Percentiles rank a stretch among this genome's conserved stretches.
These are phyloP conservation scores for Protaetia brevitarsis DNA, from an alignment of 1,140 invertebrate species.

Conservation along the genomic window DNA sequence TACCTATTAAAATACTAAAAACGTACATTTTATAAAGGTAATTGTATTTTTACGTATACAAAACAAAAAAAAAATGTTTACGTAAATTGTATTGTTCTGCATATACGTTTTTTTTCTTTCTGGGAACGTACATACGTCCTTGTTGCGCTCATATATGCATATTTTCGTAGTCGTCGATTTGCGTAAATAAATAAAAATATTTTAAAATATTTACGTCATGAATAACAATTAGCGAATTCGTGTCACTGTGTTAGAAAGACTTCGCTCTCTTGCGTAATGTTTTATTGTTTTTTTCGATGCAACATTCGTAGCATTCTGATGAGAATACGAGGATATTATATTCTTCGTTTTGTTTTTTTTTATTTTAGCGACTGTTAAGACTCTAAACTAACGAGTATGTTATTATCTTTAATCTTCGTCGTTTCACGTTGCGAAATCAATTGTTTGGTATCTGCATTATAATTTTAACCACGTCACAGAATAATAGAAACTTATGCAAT, in stretches of 20 bases:
- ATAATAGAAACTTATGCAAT: background rate
- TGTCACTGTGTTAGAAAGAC: background rate
- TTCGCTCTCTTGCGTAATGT: background rate
- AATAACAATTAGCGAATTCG: slow-evolving; percentile 1
- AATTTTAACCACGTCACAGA: background rate
- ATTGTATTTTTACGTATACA: too few relatives aligned
- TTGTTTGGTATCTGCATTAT: background rate
- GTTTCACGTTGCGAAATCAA: too few relatives aligned
- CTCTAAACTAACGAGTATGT: background rate
- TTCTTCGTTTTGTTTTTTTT: background rate
- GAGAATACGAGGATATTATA: background rate
- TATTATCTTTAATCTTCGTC: too few relatives aligned
- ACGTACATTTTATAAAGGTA: too few relatives aligned
- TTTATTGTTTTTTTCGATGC: background rate
- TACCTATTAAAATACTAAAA: too few relatives aligned
- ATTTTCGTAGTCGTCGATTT: background rate
- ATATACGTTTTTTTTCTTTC: too few relatives aligned
- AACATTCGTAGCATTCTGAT: background rate
- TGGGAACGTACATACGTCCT: too few relatives aligned
- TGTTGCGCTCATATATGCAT: background rate
- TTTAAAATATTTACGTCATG: background rate
- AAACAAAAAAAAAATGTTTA: too few relatives aligned
- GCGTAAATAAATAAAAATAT: slow-evolving; percentile 1
- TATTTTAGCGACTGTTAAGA: background rate
- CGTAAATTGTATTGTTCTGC: too few relatives aligned